A percentile compares a stretch with the other conserved stretches of the same genome.
Evolutionary conservation across 2,797 vertebrate species (phyloP).

Genomic region (Phoxinus dragarum): DNA sequence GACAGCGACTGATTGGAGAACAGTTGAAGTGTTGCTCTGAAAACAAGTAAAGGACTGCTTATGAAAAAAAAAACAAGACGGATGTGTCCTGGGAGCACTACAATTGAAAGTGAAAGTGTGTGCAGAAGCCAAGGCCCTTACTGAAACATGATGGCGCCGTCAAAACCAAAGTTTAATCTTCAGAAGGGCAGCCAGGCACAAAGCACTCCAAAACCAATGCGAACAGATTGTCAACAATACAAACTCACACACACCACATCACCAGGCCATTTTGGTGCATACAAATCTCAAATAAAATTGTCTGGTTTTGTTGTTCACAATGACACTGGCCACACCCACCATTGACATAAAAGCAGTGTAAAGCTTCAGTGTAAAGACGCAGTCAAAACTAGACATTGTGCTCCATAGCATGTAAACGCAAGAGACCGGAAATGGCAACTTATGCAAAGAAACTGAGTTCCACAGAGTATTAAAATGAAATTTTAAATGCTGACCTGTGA

Average conservation of each 20-base stretch:
- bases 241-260: not conserved
- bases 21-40: not conserved
- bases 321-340: not conserved
- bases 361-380: not conserved
- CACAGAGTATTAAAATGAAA: not conserved
- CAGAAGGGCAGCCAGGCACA: not conserved
- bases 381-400: not conserved
- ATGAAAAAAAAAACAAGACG: slow-evolving; percentile 1
- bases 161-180: slow-evolving; percentile 10
- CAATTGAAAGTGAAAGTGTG: slow-evolving; percentile 45
- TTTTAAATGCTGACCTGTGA: not conserved
- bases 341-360: not conserved
- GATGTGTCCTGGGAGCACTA: not conserved
- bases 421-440: not conserved
- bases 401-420: not conserved
- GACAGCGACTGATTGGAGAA: not conserved
- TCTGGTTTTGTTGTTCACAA: not conserved
- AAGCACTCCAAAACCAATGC: slow-evolving; percentile 3
- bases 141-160: not conserved
- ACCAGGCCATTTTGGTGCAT: not conserved
- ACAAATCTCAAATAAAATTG: not conserved
- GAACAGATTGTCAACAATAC: not conserved
- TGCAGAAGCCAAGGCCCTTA: slow-evolving; percentile 19
- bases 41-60: not conserved
- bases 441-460: not conserved